A percentile compares a stretch with the other conserved stretches of the same genome.
Evolutionary conservation across 92 coral and sea anemone genomes (phyloP).

Genomic region (Pocillopora meandrina): DNA sequence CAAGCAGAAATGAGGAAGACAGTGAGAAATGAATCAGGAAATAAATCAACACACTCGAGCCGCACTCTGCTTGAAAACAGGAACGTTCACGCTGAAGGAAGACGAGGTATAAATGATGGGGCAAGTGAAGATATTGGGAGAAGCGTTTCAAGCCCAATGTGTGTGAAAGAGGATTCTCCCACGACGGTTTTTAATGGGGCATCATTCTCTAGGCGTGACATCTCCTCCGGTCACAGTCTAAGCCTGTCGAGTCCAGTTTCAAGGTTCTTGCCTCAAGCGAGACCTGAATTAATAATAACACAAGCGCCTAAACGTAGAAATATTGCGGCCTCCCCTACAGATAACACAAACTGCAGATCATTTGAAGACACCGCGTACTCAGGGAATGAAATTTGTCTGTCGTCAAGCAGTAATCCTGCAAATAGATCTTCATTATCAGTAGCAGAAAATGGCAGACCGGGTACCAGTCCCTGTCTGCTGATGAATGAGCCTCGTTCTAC

Average conservation of each 20-base stretch:
- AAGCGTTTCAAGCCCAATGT: background rate
- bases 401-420: background rate
- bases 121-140: background rate
- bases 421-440: background rate
- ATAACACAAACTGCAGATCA: background rate
- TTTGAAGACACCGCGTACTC: background rate
- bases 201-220: background rate
- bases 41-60: background rate
- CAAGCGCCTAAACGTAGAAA: background rate
- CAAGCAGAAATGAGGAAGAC: background rate
- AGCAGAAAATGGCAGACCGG: background rate
- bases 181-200: background rate
- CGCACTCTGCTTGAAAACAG: background rate
- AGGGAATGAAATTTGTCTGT: background rate
- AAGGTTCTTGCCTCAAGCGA: conserved; percentile 30
- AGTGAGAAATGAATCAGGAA: background rate
- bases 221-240: background rate
- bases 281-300: conserved; percentile 33
- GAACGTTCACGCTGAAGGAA: background rate
- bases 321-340: background rate
- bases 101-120: background rate
- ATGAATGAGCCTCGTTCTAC: background rate
- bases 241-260: conserved; percentile 9
- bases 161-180: background rate
- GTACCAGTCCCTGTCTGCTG: background rate